A percentile compares a stretch with the other conserved stretches of the same genome.
Evolutionary conservation across 2,113 vertebrate species (phyloP).

Genomic region (Oryzias celebensis): DNA sequence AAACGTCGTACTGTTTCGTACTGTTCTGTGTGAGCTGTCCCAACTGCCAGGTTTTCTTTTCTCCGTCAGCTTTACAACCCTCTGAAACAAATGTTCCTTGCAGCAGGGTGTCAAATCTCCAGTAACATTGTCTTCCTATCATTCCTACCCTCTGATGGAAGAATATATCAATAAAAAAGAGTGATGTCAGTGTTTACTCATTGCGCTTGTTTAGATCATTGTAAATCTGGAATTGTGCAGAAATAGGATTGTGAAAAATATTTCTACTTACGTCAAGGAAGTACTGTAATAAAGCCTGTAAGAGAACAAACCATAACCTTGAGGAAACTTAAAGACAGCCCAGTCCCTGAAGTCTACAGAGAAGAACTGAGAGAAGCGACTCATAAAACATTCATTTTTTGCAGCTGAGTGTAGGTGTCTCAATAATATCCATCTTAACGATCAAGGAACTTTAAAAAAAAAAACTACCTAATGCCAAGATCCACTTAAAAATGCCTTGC

Average conservation of each 20-base stretch:
- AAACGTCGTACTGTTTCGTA: neutral
- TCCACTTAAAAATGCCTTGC: neutral
- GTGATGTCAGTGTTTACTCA: conserved; percentile 12
- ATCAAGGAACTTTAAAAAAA: no score
- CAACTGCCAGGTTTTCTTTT: conserved; percentile 10
- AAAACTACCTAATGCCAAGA: no score
- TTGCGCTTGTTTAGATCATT: conserved; percentile 1
- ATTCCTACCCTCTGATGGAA: conserved; percentile 12
- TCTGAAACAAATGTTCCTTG: conserved; percentile 41
- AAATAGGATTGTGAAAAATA: neutral
- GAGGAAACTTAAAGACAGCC: neutral
- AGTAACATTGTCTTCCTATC: conserved; percentile 19
- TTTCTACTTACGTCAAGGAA: neutral
- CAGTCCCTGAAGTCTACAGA: neutral
- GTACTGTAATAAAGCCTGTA: neutral
- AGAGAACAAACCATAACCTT: neutral
- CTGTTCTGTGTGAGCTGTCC: neutral
- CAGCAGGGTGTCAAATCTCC: conserved; percentile 38
- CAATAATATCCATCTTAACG: no score
- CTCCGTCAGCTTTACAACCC: conserved; percentile 47
- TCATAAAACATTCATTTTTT: neutral
- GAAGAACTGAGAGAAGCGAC: neutral
- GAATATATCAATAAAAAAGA: neutral
- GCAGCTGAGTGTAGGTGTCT: neutral
- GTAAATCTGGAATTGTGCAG: neutral